Evolutionary conservation across 2,797 vertebrate genomes (phyloP).

Genomic region (Morelia viridis): DNA sequence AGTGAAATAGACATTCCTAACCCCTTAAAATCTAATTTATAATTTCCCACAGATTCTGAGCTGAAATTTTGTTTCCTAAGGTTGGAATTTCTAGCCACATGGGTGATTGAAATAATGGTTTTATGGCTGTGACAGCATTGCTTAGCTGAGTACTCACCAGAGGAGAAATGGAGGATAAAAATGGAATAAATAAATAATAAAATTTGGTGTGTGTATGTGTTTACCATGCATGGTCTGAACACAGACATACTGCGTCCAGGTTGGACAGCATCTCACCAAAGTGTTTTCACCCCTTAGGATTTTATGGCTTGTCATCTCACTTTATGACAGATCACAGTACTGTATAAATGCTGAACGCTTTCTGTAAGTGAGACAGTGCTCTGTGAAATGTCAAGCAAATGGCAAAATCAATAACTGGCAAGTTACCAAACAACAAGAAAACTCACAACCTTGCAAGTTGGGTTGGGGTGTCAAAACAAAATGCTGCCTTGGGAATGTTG

Average conservation of each 20-base stretch:
- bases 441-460: constrained; percentile 45
- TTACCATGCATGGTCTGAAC: constrained; percentile 32
- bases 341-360: constrained; percentile 58
- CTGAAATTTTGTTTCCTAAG: background rate
- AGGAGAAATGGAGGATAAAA: background rate
- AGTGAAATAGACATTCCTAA: background rate
- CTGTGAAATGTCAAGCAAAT: constrained; percentile 69
- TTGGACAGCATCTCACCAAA: constrained; percentile 60
- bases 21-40: background rate
- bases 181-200: background rate
- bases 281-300: constrained; percentile 62
- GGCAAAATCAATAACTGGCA: constrained; percentile 69
- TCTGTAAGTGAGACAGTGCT: constrained; percentile 64
- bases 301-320: constrained; percentile 70
- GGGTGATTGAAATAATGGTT: background rate
- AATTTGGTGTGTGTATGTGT: background rate
- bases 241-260: constrained; percentile 57
- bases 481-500: constrained; percentile 34
- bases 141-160: background rate
- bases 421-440: constrained; percentile 63
- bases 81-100: constrained; percentile 3
- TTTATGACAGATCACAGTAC: constrained; percentile 68
- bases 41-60: background rate
- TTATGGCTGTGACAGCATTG: background rate
- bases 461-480: constrained; percentile 41